Evolutionary conservation across 2,888 invertebrate species (phyloP), one percentile per base, ranked within the genome.

Genomic region (Brachylomia viminalis): DNA sequence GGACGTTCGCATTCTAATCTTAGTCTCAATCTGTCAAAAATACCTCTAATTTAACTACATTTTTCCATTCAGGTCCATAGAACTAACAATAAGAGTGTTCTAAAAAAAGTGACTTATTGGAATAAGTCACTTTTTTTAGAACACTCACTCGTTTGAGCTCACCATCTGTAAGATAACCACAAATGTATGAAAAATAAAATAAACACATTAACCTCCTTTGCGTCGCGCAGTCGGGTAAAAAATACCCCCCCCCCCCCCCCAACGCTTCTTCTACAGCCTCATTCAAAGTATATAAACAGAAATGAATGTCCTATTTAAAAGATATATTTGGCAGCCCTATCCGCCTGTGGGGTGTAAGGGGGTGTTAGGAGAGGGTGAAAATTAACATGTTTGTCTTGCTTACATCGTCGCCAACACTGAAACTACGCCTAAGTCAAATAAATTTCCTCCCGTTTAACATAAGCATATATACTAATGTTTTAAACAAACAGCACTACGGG

Each of bases 331-430:
- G 72, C 88, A 85, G 72, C 85, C 89, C 86, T 87, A 86, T 75
- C 76, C 77, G 85, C 75, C 73, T 75, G 78, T 67, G 76, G 77
- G 83, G 89, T 87, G 84, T 80, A 80, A 73, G 82, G 80, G 79
- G 80, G 80, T 77, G 81, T 80, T 77, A 71, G 86, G 77, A 80
- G 89, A 89, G 92, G 93, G 92, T 92, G 93, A 92, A 95, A 95
- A 96, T 96, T 95, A 95, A 94, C 95, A 95, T 96, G 96, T 96
- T 96, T 96, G 96, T 95, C 95, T 96, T 96, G 93, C 95, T 95
- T 95, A 95, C 95, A 94, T 95, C 95, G 95, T 93, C 94, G 94
- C 94, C 92, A 93, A 94, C 93, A 93, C 93, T 93, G 92, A 94
- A 96, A 96, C 96, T 95, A 95, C 94, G 94, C 91, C 93, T 92